phyloP scores from a whole-genome alignment of 2,797 vertebrate species.

The Picus viridis region DNA sequence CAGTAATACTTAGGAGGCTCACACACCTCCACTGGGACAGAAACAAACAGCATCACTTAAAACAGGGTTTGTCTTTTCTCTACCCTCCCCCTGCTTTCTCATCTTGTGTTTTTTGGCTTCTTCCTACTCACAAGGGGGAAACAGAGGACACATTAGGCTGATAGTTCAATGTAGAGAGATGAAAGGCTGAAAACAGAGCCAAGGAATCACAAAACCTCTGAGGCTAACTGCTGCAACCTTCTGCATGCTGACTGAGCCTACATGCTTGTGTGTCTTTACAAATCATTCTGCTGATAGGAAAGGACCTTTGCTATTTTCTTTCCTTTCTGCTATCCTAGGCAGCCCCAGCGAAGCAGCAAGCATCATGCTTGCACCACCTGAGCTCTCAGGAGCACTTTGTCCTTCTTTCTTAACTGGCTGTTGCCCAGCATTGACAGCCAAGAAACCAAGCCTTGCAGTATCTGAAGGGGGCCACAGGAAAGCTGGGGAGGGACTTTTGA shows the following conservation, averaged over 20 bases:
- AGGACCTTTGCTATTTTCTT: background rate
- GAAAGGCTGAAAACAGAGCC: background rate
- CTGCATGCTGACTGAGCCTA: background rate
- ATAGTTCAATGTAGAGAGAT: background rate
- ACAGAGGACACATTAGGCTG: background rate
- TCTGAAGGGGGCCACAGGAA: too few species aligned
- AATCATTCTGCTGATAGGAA: background rate
- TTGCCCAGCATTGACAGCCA: too few species aligned
- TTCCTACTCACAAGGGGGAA: background rate
- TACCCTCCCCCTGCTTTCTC: background rate
- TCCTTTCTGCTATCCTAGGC: background rate
- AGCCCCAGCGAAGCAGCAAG: background rate
- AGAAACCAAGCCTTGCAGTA: too few species aligned
- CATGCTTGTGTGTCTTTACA: background rate
- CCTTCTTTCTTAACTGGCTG: background rate
- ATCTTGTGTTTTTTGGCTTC: background rate
- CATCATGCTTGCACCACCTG: rapidly evolving
- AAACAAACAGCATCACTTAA: background rate
- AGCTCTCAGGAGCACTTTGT: background rate
- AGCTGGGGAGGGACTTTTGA: too few species aligned
- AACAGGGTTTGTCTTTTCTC: background rate
- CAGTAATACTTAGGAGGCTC: background rate
- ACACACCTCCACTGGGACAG: background rate
- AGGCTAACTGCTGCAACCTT: background rate
- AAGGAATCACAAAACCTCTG: background rate